Conservation (phyloP, 2,113 vertebrate genomes). For the Chlorocebus sabaeus region DNA sequence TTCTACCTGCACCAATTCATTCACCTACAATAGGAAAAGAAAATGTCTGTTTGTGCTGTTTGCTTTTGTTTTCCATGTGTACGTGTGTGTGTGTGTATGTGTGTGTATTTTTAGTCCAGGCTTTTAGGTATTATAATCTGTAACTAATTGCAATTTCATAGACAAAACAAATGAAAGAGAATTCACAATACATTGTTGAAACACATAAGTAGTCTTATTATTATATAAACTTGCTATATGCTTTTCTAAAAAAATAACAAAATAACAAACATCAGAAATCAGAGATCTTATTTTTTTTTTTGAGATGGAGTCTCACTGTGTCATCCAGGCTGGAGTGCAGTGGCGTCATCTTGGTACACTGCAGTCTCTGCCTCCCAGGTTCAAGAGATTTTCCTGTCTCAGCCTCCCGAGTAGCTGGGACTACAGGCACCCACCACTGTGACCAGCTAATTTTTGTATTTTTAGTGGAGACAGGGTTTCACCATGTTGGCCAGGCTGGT, state of each 20-base stretch:
- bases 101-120: not conserved
- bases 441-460: too few relatives aligned
- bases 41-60: not conserved
- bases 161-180: not conserved
- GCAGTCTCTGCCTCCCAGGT: too few relatives aligned
- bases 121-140: not conserved
- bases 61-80: not conserved
- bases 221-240: not conserved
- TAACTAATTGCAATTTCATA: not conserved
- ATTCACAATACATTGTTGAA: not conserved
- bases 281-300: not conserved
- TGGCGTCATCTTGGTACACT: too few relatives aligned
- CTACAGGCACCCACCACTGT: too few relatives aligned
- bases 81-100: not conserved
- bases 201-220: not conserved
- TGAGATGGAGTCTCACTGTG: too few relatives aligned
- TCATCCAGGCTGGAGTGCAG: too few relatives aligned
- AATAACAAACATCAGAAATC: not conserved
- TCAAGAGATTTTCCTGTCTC: too few relatives aligned
- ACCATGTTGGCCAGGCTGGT: too few relatives aligned
- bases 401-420: too few relatives aligned
- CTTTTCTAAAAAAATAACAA: not conserved
- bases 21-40: conserved; percentile 84
- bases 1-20: conserved; percentile 97
- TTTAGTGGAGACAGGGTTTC: too few relatives aligned